Evolutionary conservation across 2,888 invertebrate species (phyloP).

Genomic region (Acrobasis consociella): DNA sequence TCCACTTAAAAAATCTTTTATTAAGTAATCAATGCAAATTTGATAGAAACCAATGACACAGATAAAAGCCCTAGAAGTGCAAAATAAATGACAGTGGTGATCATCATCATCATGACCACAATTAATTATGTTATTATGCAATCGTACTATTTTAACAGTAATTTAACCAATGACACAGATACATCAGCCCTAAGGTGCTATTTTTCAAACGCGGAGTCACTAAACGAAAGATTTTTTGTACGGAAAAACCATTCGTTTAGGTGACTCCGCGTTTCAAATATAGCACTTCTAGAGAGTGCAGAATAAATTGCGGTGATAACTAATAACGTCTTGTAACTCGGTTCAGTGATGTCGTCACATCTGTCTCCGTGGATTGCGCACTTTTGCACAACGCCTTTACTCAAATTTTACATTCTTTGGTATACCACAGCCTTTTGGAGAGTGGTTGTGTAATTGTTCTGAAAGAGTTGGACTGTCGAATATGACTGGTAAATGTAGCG

Average conservation of each 20-base stretch:
- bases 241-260: too few relatives aligned
- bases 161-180: constrained; percentile 25
- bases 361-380: constrained; percentile 47
- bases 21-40: too few relatives aligned
- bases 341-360: constrained; percentile 50
- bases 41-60: too few relatives aligned
- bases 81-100: too few relatives aligned
- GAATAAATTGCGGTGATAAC: constrained; percentile 34
- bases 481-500: not conserved
- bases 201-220: too few relatives aligned
- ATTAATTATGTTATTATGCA: too few relatives aligned
- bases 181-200: constrained; percentile 21
- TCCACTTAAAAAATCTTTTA: too few relatives aligned
- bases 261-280: too few relatives aligned
- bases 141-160: not conserved
- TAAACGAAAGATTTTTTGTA: too few relatives aligned
- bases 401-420: constrained; percentile 24
- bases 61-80: too few relatives aligned
- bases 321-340: constrained; percentile 40
- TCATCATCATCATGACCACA: too few relatives aligned
- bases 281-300: constrained; percentile 26
- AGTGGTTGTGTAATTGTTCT: not conserved
- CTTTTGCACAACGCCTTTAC: constrained; percentile 39
- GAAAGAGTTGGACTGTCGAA: not conserved
- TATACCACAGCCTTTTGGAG: constrained; percentile 2